Base-by-base conservation (phyloP, 2,888 invertebrate genomes). In the Pollenia griseotomentosa region DNA sequence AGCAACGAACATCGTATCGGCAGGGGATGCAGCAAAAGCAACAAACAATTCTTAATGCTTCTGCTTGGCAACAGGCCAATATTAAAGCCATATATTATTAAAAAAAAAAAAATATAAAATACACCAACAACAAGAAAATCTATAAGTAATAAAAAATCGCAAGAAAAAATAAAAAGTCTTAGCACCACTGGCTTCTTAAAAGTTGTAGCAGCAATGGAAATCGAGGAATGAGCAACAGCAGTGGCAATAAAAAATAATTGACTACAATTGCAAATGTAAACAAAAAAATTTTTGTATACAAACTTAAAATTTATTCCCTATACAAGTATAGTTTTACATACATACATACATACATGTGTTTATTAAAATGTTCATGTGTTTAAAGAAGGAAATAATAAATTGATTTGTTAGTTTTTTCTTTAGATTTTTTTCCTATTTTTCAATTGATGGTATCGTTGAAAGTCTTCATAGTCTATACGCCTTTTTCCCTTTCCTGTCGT, bases 401-500 rank as follows among this genome's bases (percentile, higher is more conserved):
- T 81, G 81, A 81, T 81, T 73, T 81, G 71, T 40, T 81, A 23
- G 46, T 9, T 46, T 40, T 14, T 61, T 78, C 42, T 53, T 53
- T 42, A 12, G 5, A 8, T 42, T 55, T 40, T 16, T 33, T 51
- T 57, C 8, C 11, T 40, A 19, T 75, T 10, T 44, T 55, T 33
- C 40, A 51, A 53, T 12, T 65, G 59, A 51, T 61, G 59, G 44
- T 57, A 82, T 14, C 71, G 92, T 71, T 90, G 92, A 85, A 66
- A 79, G 81, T 89, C 90, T 90, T 91, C 91, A 51, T 90, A 93
- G 93, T 92, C 89, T 91, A 93, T 93, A 91, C 92, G 93, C 92
- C 93, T 92, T 92, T 93, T 93, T 92, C 93, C 92, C 93, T 93
- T 93, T 93, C 92, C 93, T 93, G 93, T 92, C 93, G 93, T 90